Evolutionary conservation across 2,797 vertebrate genomes (phyloP).

Genomic region (Catostomus latipinnis): DNA sequence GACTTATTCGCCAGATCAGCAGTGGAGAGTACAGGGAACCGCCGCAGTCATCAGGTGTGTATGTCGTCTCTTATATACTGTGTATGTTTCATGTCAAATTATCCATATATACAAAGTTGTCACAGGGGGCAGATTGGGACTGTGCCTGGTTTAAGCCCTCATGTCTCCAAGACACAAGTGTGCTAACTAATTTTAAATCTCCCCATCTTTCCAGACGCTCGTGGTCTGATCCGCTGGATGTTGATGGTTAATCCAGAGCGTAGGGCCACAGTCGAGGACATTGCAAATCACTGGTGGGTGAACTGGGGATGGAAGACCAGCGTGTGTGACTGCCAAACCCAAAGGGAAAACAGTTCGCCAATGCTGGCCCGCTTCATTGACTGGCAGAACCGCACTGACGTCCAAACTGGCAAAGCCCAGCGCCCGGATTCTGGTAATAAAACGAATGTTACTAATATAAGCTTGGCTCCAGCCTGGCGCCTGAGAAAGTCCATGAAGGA

Average conservation of each 20-base stretch:
- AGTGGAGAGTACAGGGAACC: constrained; percentile 80
- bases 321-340: constrained; percentile 81
- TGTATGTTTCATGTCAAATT: too few relatives aligned
- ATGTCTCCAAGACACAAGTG: too few relatives aligned
- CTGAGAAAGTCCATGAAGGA: constrained; percentile 61
- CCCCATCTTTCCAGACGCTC: constrained; percentile 73
- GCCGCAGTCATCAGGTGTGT: constrained; percentile 79
- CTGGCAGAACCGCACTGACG: constrained; percentile 78
- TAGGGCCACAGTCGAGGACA: constrained; percentile 85
- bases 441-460: not conserved
- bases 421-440: constrained; percentile 31
- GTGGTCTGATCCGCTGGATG: constrained; percentile 85
- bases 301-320: constrained; percentile 85
- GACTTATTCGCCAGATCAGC: constrained; percentile 82
- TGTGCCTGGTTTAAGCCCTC: too few relatives aligned
- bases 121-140: too few relatives aligned
- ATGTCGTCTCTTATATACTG: too few relatives aligned
- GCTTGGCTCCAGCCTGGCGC: constrained; percentile 45
- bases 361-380: constrained; percentile 85
- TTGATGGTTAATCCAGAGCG: constrained; percentile 79
- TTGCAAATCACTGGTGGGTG: constrained; percentile 89
- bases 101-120: too few relatives aligned
- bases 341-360: constrained; percentile 80
- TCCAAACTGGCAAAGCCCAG: constrained; percentile 36
- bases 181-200: not conserved